Percentiles rank a stretch among this genome's conserved stretches.
Evolutionary conservation across 2,888 invertebrate species (phyloP).

Genomic region (Antheraea assamensis): DNA sequence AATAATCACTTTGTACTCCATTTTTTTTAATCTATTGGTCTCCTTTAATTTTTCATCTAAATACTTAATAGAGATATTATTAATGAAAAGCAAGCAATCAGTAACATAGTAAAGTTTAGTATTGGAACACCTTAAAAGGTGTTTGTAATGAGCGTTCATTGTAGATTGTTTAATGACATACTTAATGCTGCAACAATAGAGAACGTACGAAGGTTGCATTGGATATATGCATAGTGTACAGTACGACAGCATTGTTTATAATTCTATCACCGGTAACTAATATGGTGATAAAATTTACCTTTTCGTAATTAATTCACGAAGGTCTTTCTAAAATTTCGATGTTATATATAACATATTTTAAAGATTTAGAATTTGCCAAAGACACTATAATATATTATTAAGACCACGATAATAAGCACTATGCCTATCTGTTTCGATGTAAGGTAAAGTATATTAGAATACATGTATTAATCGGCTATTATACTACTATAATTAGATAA

Average conservation of each 20-base stretch:
- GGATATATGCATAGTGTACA: slow-evolving; percentile 3
- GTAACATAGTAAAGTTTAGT: neutral
- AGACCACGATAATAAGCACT: neutral
- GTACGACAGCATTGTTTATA: neutral
- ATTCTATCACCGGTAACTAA: neutral
- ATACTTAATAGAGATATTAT: neutral
- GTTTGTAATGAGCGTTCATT: slow-evolving; percentile 19
- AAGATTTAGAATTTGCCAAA: neutral
- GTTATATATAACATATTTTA: neutral
- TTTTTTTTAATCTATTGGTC: no score
- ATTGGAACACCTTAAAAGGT: slow-evolving; percentile 28
- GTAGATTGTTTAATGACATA: slow-evolving; percentile 20
- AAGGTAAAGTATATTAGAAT: neutral
- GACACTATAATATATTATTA: neutral
- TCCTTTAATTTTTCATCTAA: neutral
- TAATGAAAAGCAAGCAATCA: neutral
- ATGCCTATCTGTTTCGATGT: neutral
- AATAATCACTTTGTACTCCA: no score
- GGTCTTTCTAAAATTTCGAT: neutral
- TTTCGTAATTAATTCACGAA: neutral
- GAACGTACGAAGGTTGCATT: slow-evolving; percentile 5
- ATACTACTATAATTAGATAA: no score
- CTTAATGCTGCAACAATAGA: slow-evolving; percentile 25
- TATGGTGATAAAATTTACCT: neutral
- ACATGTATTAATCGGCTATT: no score